Conservation (phyloP, 2,797 vertebrate genomes). For the Halcyon smyrnensis region DNA sequence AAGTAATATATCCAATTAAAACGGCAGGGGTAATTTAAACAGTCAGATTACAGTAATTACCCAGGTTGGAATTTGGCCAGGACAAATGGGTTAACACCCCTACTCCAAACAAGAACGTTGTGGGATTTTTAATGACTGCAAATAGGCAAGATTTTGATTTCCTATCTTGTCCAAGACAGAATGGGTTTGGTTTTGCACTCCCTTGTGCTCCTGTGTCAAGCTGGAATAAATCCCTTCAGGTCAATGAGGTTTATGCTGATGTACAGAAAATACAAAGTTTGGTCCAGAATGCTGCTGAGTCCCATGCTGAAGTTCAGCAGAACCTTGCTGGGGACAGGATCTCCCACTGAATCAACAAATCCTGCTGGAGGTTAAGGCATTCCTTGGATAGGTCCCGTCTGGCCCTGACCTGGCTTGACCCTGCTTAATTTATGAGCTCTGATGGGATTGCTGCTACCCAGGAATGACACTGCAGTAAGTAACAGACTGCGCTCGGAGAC, state of each 20-base stretch:
- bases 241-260: neutral
- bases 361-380: neutral
- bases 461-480: neutral
- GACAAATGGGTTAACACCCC: slow-evolving; percentile 72
- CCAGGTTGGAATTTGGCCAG: slow-evolving; percentile 69
- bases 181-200: neutral
- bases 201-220: neutral
- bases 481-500: neutral
- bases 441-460: slow-evolving; percentile 29
- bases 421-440: neutral
- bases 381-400: slow-evolving; percentile 6
- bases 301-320: neutral
- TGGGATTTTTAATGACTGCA: slow-evolving; percentile 60
- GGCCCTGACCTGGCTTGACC: slow-evolving; percentile 29
- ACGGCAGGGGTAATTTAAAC: slow-evolving; percentile 74
- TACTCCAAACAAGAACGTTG: slow-evolving; percentile 43
- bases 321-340: neutral
- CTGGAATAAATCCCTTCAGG: neutral
- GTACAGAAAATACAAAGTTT: neutral
- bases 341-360: neutral
- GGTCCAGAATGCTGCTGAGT: neutral
- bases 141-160: slow-evolving; percentile 52
- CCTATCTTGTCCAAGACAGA: neutral
- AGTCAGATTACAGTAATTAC: slow-evolving; percentile 77
- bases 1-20: slow-evolving; percentile 77